phyloP scores from a whole-genome alignment of 1,140 invertebrate species.

The Anadara kagoshimensis region DNA sequence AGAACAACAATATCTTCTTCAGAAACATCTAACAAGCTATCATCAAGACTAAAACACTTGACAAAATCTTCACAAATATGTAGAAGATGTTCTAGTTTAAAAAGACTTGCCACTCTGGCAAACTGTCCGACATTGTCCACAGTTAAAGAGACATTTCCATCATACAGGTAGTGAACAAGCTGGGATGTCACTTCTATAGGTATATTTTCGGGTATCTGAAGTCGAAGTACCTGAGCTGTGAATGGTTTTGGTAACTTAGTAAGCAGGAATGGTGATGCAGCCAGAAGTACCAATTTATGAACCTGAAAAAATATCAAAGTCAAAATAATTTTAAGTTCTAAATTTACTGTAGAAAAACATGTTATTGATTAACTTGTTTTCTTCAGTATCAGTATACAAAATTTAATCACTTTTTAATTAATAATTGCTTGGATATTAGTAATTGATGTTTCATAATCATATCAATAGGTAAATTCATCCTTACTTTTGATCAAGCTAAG shows the following conservation, averaged over 20 bases:
- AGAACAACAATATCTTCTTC: conserved; percentile 26
- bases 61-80: conserved; percentile 38
- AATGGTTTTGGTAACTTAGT: conserved; percentile 36
- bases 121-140: conserved; percentile 50
- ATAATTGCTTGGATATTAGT: too few relatives aligned
- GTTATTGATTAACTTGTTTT: too few relatives aligned
- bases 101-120: conserved; percentile 45
- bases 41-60: conserved; percentile 17
- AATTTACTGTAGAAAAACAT: conserved; percentile 27
- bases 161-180: conserved; percentile 47
- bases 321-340: conserved; percentile 51
- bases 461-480: too few relatives aligned
- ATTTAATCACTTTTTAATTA: too few relatives aligned
- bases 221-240: not conserved
- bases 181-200: conserved; percentile 37
- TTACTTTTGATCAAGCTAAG: too few relatives aligned
- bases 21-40: conserved; percentile 17
- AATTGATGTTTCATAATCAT: too few relatives aligned
- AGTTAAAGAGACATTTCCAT: conserved; percentile 45
- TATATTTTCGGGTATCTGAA: conserved; percentile 40
- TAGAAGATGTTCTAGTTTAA: conserved; percentile 28
- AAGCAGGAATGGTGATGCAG: conserved; percentile 55
- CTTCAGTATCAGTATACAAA: too few relatives aligned
- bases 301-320: conserved; percentile 38
- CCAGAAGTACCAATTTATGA: conserved; percentile 58